Base-by-base conservation (phyloP, 2,113 vertebrate genomes). In the Blennius ocellaris region DNA sequence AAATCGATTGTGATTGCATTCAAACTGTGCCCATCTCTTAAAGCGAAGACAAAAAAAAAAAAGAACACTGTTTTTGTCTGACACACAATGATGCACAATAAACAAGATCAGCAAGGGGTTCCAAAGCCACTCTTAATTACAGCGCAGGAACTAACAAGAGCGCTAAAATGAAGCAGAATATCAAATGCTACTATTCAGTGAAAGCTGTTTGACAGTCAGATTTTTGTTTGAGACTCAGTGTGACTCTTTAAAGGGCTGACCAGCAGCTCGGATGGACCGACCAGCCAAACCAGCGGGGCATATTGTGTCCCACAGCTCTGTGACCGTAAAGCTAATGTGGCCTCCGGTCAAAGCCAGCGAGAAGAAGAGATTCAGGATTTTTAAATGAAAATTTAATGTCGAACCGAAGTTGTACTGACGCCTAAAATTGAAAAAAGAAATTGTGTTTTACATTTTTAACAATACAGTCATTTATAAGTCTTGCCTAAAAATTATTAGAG, bases 31-130 rank as follows among this genome's bases (percentile, higher is more conserved):
- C 60, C 65, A 16, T 44, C 47, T 75, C 14, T 43, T 6, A 40
- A 54, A 53, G 49, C 15, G 11, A 40, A 8, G 9, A 16, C 10
- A 45, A 45, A 15, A n/a, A 14, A 14, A n/a, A 10, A 16, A 47
- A 41, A 8, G 41, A 69, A 53, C 66, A 48, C 40, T 43, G 38
- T 66, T 63, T 63, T 62, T 50, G 16, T 43, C 12, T 41, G 21
- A 71, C 36, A 40, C 52, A 61, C 69, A 64, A 30, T 30, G 21
- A 30, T 4, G 57, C 38, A 43, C 30, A 49, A 73, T 57, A 82
- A 82, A 73, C 52, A 54, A 63, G 47, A 73, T 50, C 73, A 76
- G 62, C 68, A 68, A 58, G 79, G 63, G 64, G 56, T 9, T 69
- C 52, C 49, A 16, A 61, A 66, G 61, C 56, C 67, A 15, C 66